These are phyloP conservation scores for Apistogramma diplotaenia DNA, from an alignment of 2,113 vertebrate species.

Conservation along the genomic window DNA sequence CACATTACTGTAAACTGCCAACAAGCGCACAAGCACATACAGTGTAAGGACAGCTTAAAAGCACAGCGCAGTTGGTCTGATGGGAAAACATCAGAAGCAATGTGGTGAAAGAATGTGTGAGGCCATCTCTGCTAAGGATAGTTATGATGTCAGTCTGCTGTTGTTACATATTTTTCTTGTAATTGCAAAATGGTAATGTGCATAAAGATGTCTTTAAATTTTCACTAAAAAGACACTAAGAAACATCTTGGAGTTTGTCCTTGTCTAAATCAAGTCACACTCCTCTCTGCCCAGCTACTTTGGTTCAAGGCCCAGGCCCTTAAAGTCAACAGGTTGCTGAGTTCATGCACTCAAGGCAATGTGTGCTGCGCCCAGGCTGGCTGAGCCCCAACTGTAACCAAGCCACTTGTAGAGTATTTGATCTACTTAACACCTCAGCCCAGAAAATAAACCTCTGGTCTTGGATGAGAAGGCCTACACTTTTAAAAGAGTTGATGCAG, in stretches of 20 bases:
- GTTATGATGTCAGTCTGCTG: not conserved
- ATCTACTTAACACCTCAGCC: slow-evolving; percentile 33
- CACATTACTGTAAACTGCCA: slow-evolving; percentile 47
- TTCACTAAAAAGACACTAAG: not conserved
- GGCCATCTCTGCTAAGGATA: not conserved
- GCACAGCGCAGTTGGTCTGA: not conserved
- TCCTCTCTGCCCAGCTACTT: not conserved
- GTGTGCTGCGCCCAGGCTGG: slow-evolving; percentile 26
- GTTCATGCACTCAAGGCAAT: slow-evolving; percentile 26
- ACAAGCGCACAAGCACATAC: not conserved
- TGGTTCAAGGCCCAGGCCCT: not conserved
- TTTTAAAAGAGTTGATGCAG: not conserved
- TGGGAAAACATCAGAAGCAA: not conserved
- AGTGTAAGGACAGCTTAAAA: not conserved
- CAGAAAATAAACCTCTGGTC: slow-evolving; percentile 36
- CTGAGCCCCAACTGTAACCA: slow-evolving; percentile 29
- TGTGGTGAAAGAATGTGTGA: not conserved
- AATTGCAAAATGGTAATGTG: not conserved
- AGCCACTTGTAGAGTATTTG: slow-evolving; percentile 28
- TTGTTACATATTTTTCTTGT: not conserved
- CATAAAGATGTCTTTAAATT: not conserved
- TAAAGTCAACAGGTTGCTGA: slow-evolving; percentile 14
- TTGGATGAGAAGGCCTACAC: not conserved
- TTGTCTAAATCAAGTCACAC: not conserved
- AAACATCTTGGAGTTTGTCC: not conserved